These are phyloP conservation scores for Delia radicum DNA, from an alignment of 1,140 invertebrate species.

Conservation along the genomic window DNA sequence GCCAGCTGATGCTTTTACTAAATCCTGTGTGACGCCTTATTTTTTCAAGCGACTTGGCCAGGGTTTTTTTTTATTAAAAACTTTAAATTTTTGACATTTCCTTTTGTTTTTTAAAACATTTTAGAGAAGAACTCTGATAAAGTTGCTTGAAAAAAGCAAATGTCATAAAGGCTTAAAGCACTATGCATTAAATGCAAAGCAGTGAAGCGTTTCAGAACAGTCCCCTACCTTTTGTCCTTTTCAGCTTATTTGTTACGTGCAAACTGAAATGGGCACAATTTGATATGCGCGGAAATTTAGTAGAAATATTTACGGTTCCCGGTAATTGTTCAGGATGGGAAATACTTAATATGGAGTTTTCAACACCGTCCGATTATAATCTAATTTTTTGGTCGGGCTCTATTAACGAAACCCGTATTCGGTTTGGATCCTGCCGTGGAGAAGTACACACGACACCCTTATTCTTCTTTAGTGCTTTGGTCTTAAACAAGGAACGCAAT, in stretches of 20 bases:
- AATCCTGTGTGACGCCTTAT: too few relatives aligned
- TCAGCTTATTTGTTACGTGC: constrained; percentile 61
- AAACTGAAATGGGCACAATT: constrained; percentile 69
- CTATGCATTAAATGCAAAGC: too few relatives aligned
- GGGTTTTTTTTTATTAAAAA: too few relatives aligned
- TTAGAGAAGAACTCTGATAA: too few relatives aligned
- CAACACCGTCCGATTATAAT: constrained; percentile 68
- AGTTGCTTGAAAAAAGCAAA: too few relatives aligned
- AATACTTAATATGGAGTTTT: constrained; percentile 74
- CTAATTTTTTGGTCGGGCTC: constrained; percentile 78
- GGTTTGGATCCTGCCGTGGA: constrained; percentile 63
- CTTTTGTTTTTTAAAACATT: too few relatives aligned
- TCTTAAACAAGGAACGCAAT: constrained; percentile 61
- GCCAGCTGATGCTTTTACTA: too few relatives aligned
- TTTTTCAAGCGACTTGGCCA: too few relatives aligned
- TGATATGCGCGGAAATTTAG: constrained; percentile 73
- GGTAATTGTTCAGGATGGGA: constrained; percentile 67
- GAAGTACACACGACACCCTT: constrained; percentile 65
- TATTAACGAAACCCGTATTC: constrained; percentile 71
- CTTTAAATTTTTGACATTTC: too few relatives aligned
- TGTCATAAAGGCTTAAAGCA: too few relatives aligned
- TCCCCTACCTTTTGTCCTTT: neutral
- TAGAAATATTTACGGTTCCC: constrained; percentile 62
- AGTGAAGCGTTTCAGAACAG: too few relatives aligned
- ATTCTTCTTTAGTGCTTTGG: constrained; percentile 74